Conservation (phyloP, 2,113 vertebrate genomes). For the Emydocephalus ijimae region DNA sequence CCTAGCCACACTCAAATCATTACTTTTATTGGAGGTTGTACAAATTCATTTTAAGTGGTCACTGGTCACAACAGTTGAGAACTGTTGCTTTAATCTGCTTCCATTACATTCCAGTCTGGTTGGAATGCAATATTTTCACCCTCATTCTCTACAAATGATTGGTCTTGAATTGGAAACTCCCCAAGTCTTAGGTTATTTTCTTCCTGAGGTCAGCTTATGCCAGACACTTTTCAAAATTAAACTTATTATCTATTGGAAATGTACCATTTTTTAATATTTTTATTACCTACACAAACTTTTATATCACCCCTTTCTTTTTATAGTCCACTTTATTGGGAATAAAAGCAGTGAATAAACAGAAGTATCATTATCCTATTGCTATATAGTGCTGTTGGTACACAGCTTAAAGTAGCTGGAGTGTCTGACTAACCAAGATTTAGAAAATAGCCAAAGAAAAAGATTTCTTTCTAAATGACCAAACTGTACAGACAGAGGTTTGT, state of each 20-base stretch:
- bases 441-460: slow-evolving; percentile 21
- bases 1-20: background rate
- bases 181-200: background rate
- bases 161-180: background rate
- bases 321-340: background rate
- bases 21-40: background rate
- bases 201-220: background rate
- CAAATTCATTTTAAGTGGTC: background rate
- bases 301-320: background rate
- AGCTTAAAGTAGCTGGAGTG: background rate
- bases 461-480: slow-evolving; percentile 35
- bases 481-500: slow-evolving; percentile 45
- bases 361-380: accelerated
- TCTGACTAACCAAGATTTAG: background rate
- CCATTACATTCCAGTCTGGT: background rate
- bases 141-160: background rate
- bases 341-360: background rate
- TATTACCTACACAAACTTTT: background rate
- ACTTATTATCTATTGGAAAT: background rate
- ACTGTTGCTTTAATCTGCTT: background rate
- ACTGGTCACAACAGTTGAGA: background rate
- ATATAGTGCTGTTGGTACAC: slow-evolving; percentile 6
- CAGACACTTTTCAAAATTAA: background rate
- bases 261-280: background rate
- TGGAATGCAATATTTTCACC: background rate